Conservation (phyloP, 2,113 vertebrate genomes). For the Etheostoma cragini region DNA sequence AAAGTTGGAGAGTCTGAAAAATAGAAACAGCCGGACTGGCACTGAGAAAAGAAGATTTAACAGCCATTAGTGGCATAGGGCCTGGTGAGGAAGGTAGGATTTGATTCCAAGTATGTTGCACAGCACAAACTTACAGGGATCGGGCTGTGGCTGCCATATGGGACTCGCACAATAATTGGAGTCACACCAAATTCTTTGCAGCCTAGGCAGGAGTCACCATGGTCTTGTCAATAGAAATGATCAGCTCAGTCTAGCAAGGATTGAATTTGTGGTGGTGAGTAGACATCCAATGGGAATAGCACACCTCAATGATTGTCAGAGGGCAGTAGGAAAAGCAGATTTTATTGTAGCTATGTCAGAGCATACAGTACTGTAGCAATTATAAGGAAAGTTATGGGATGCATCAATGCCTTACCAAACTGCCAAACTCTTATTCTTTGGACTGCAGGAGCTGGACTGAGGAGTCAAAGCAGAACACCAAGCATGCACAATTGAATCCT, state of each 20-base stretch:
- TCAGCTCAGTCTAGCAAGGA: conserved; percentile 31
- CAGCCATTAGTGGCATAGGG: conserved; percentile 49
- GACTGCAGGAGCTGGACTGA: background rate
- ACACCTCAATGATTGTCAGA: conserved; percentile 36
- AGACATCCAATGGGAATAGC: conserved; percentile 17
- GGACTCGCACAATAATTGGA: conserved; percentile 56
- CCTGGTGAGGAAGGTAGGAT: conserved; percentile 42
- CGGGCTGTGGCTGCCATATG: conserved; percentile 30
- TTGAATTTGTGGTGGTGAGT: conserved; percentile 33
- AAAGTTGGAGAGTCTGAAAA: conserved; percentile 45
- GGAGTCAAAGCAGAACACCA: background rate
- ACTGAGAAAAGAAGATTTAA: conserved; percentile 33
- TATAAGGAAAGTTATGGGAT: conserved; percentile 14
- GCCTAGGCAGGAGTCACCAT: conserved; percentile 35
- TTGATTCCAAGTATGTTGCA: conserved; percentile 53
- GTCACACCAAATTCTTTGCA: conserved; percentile 48
- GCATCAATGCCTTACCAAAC: background rate
- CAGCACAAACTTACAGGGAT: conserved; percentile 42
- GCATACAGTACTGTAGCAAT: conserved; percentile 7
- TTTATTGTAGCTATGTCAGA: conserved; percentile 20
- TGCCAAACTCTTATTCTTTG: conserved; percentile 5
- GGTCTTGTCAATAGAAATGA: conserved; percentile 56
- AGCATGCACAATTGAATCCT: background rate
- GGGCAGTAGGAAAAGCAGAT: conserved; percentile 22
- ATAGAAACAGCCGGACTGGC: conserved; percentile 27